Conservation (phyloP, 2,888 invertebrate species). For the Blera fallax region DNA sequence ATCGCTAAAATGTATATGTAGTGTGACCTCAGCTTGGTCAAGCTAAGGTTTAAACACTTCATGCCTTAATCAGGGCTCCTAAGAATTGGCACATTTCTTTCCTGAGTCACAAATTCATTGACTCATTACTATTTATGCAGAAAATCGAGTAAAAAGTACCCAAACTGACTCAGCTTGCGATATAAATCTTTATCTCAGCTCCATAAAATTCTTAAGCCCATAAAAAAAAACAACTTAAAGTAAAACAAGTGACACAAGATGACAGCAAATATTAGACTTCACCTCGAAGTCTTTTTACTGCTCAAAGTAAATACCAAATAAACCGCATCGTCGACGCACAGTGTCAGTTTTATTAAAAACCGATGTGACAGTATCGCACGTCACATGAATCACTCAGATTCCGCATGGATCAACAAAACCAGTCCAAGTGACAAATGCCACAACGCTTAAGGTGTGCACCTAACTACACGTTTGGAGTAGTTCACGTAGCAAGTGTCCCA, state of each 20-base stretch:
- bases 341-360: not conserved
- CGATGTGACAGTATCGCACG: constrained; percentile 5
- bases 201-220: too few relatives aligned
- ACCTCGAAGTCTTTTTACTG: not conserved
- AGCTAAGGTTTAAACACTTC: too few relatives aligned
- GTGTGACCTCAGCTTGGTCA: too few relatives aligned
- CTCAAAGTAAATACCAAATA: not conserved
- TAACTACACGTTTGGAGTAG: not conserved
- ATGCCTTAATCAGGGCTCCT: too few relatives aligned
- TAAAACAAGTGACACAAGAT: not conserved
- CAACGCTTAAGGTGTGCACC: constrained; percentile 54
- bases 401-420: constrained; percentile 15
- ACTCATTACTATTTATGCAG: not conserved
- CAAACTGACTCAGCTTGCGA: not conserved
- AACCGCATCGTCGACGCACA: not conserved
- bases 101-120: not conserved
- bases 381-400: constrained; percentile 24
- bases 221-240: too few relatives aligned
- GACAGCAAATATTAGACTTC: not conserved
- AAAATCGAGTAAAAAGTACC: not conserved
- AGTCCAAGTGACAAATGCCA: constrained; percentile 37
- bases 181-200: not conserved
- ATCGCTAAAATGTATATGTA: too few relatives aligned
- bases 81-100: not conserved
- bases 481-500: constrained; percentile 54